These are phyloP conservation scores for Lasius fuliginosus DNA, from an alignment of 2,888 invertebrate species.

Conservation along the genomic window DNA sequence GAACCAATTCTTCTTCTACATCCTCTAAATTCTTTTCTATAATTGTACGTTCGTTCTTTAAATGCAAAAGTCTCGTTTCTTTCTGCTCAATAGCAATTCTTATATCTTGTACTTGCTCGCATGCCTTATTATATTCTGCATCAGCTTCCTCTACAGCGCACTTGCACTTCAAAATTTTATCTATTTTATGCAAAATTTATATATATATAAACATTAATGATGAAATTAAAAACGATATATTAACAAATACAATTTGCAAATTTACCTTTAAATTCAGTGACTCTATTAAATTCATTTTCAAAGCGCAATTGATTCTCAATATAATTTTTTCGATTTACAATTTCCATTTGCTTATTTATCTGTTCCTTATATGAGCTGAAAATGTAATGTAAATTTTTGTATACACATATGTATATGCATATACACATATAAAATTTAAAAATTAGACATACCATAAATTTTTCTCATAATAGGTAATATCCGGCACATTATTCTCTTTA, in stretches of 20 bases:
- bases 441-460: slow-evolving; percentile 88
- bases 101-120: slow-evolving; percentile 90
- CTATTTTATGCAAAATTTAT: slow-evolving; percentile 84
- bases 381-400: slow-evolving; percentile 8
- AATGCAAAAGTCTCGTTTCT: slow-evolving; percentile 91
- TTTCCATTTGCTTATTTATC: slow-evolving; percentile 95
- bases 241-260: slow-evolving; percentile 27
- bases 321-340: slow-evolving; percentile 96
- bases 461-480: slow-evolving; percentile 98
- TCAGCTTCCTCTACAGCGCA: slow-evolving; percentile 94
- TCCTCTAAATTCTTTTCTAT: slow-evolving; percentile 93
- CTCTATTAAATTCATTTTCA: slow-evolving; percentile 95
- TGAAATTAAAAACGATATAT: neutral
- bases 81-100: slow-evolving; percentile 92
- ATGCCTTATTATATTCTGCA: slow-evolving; percentile 91
- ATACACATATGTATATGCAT: neutral
- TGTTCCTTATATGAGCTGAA: slow-evolving; percentile 93
- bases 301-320: slow-evolving; percentile 97
- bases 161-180: slow-evolving; percentile 95
- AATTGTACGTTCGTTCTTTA: slow-evolving; percentile 89
- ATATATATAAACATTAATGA: neutral
- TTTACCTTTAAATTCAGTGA: slow-evolving; percentile 91
- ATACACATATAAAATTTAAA: neutral
- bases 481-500: slow-evolving; percentile 94
- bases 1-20: slow-evolving; percentile 90